A percentile compares a stretch with the other conserved stretches of the same genome.
These are phyloP conservation scores for Actias luna DNA, from an alignment of 2,888 invertebrate species.

Conservation along the genomic window DNA sequence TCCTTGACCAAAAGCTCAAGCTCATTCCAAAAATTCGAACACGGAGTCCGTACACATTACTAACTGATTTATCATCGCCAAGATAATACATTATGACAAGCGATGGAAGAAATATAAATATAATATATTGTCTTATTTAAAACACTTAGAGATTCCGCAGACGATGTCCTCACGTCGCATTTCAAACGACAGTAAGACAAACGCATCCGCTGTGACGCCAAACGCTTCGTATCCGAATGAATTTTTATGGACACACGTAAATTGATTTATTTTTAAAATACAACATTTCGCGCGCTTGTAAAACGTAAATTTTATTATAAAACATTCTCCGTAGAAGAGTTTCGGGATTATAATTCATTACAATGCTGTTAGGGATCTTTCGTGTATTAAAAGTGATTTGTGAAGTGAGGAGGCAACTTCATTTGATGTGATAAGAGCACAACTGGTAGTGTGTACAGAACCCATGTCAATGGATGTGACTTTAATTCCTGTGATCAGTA, in stretches of 20 bases:
- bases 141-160: conserved; percentile 6
- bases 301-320: conserved; percentile 16
- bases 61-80: not conserved
- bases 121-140: not conserved
- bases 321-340: conserved; percentile 8
- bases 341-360: conserved; percentile 12
- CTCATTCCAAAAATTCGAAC: too few species aligned
- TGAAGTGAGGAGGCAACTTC: too few species aligned
- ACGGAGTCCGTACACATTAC: too few species aligned
- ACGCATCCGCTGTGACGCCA: conserved; percentile 1
- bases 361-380: not conserved
- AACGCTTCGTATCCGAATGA: not conserved
- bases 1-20: too few species aligned
- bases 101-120: not conserved
- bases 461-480: too few species aligned
- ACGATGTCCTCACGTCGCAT: not conserved
- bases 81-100: not conserved
- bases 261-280: conserved; percentile 4
- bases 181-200: conserved; percentile 7
- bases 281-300: not conserved
- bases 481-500: too few species aligned
- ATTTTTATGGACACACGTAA: not conserved
- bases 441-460: too few species aligned
- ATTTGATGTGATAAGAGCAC: too few species aligned
- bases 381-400: too few species aligned